These are phyloP conservation scores for Drosophila yooni DNA, from an alignment of 2,888 invertebrate genomes.

Conservation along the genomic window DNA sequence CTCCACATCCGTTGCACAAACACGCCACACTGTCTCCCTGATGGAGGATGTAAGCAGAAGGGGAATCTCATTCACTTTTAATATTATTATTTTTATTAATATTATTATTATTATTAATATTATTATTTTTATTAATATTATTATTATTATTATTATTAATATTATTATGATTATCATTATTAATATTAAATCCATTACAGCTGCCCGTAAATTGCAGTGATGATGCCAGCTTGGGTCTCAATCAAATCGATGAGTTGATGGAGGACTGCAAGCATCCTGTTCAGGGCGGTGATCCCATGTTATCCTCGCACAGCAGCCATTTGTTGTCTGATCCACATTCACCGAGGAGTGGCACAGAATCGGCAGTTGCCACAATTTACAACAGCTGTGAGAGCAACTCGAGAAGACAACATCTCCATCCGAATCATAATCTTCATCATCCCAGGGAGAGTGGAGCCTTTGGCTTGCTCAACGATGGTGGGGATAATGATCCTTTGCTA, in stretches of 20 bases:
- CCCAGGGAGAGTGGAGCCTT: conserved; percentile 32
- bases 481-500: conserved; percentile 81
- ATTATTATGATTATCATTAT: background rate
- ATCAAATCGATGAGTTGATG: conserved; percentile 89
- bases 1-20: conserved; percentile 58
- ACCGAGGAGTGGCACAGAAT: conserved; percentile 79
- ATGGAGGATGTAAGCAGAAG: conserved; percentile 82
- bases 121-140: background rate
- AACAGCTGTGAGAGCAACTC: conserved; percentile 17
- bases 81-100: background rate
- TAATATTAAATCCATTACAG: conserved; percentile 78
- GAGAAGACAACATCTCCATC: conserved; percentile 34
- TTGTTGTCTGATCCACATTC: conserved; percentile 85
- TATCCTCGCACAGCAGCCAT: conserved; percentile 84
- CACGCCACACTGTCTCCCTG: conserved; percentile 74
- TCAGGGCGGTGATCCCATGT: conserved; percentile 88
- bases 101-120: background rate
- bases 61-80: background rate
- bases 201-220: conserved; percentile 87
- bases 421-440: conserved; percentile 46
- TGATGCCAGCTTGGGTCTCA: conserved; percentile 86
- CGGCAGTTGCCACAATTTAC: conserved; percentile 58
- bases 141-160: background rate
- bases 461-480: conserved; percentile 46
- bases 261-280: conserved; percentile 87